A percentile compares a stretch with the other conserved stretches of the same genome.
Evolutionary conservation across 2,113 vertebrate genomes (phyloP).

Genomic region (Hippocampus guttulatus): DNA sequence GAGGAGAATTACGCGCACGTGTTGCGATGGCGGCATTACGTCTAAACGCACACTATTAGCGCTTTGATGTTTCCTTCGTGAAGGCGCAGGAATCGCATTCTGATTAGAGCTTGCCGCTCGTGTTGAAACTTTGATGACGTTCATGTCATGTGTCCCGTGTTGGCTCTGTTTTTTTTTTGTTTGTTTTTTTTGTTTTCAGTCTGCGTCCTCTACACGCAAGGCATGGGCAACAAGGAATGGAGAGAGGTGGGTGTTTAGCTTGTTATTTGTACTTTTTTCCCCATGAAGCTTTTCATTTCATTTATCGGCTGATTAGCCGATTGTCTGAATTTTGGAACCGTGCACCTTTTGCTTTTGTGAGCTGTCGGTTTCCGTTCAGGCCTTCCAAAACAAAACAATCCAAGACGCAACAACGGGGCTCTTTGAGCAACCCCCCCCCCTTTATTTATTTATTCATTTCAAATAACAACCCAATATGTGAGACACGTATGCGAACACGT

Average conservation of each 20-base stretch:
- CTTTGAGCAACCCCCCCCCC: too few relatives aligned
- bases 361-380: too few relatives aligned
- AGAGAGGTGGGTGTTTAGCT: constrained; percentile 80
- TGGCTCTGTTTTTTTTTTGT: too few relatives aligned
- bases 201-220: constrained; percentile 96
- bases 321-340: too few relatives aligned
- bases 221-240: constrained; percentile 95
- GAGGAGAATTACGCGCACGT: neutral
- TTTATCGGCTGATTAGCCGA: too few relatives aligned
- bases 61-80: constrained; percentile 34
- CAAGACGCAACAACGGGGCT: too few relatives aligned
- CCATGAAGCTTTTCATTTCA: too few relatives aligned
- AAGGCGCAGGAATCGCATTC: neutral
- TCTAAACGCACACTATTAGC: neutral
- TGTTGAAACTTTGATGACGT: neutral
- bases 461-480: neutral
- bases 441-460: too few relatives aligned
- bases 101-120: neutral
- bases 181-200: constrained; percentile 73
- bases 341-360: too few relatives aligned
- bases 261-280: too few relatives aligned
- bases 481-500: neutral
- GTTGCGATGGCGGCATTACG: neutral
- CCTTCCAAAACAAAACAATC: too few relatives aligned
- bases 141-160: neutral